These are phyloP conservation scores for Epiperipatus broadwayi DNA, from an alignment of 2,888 invertebrate genomes.

Conservation along the genomic window DNA sequence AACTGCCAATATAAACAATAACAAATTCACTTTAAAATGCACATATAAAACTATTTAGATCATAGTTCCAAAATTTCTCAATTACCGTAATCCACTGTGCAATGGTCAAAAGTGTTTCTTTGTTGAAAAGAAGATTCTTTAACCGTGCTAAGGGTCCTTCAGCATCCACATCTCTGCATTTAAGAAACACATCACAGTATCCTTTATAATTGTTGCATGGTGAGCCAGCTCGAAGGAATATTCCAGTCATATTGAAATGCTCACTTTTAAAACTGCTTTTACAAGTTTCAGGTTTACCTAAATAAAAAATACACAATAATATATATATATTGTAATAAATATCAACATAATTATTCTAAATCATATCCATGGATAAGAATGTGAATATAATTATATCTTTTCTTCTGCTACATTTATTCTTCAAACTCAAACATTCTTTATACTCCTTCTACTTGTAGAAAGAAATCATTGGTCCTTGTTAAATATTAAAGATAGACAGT, in stretches of 20 bases:
- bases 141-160: slow-evolving; percentile 90
- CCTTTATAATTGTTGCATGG: slow-evolving; percentile 94
- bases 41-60: neutral
- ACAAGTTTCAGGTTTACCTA: slow-evolving; percentile 37
- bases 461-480: too few relatives aligned
- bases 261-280: slow-evolving; percentile 65
- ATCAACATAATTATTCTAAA: too few relatives aligned
- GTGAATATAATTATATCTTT: too few relatives aligned
- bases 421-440: too few relatives aligned
- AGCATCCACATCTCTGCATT: slow-evolving; percentile 94
- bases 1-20: slow-evolving; percentile 9
- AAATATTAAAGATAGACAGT: too few relatives aligned
- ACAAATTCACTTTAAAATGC: too few relatives aligned
- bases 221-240: slow-evolving; percentile 62
- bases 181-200: slow-evolving; percentile 97
- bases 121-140: slow-evolving; percentile 82
- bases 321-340: too few relatives aligned
- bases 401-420: too few relatives aligned
- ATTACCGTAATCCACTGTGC: slow-evolving; percentile 74
- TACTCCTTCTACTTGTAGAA: too few relatives aligned
- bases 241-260: slow-evolving; percentile 23
- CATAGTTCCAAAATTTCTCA: slow-evolving; percentile 16
- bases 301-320: neutral
- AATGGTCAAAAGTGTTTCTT: slow-evolving; percentile 63
- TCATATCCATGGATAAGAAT: too few relatives aligned